Base-by-base conservation (phyloP, 37 sponge, comb jelly and placozoan genomes). In the Ephydatia muelleri region DNA sequence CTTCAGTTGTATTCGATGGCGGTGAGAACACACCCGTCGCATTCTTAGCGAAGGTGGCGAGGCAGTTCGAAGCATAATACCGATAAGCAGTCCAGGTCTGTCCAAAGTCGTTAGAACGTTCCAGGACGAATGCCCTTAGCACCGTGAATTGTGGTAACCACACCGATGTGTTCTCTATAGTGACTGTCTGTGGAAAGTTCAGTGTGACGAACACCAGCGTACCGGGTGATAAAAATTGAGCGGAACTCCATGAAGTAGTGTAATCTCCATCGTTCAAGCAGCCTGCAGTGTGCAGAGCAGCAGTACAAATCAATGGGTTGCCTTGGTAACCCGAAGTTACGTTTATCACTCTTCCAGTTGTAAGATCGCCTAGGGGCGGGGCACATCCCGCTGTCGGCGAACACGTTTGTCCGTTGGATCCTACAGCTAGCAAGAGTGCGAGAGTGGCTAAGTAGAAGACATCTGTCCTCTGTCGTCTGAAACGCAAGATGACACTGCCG, bases 11-110 rank as follows among this genome's bases (percentile, higher is more conserved):
- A 47, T 68, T 70, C 19, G 14, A 21, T 11, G 57, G 57, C 1
- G 16, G 6, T 1, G 57, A 57, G 36, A 85, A 78, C 6, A 48
- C 3, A 1, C 70, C 28, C 22, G 49, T 74, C 37, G 70, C 69
- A 37, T 29, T 66, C 39, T 87, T 43, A 26, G 21, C 66, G 40
- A 92, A 92, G 13, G 68, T 70, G 19, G 26, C 31, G 1, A 35
- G 48, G 48, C 94, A 94, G 57, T 67, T 72, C 19, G 79, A 34
- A 36, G 94, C 81, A 65, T 78, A 94, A 77, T 72, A 91, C 31
- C 88, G 76, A 70, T 91, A 94, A 2, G 79, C 70, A 5, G 28
- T 23, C 94, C 94, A 94, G 27, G 71, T 91, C 21, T 30, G 25
- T 2, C 91, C 94, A 65, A 67, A 65, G 48, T 94, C 94, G 37